Evolutionary conservation across 1,140 invertebrate genomes (phyloP), one percentile per base, ranked within the genome.

Genomic region (Drosophila hydei): DNA sequence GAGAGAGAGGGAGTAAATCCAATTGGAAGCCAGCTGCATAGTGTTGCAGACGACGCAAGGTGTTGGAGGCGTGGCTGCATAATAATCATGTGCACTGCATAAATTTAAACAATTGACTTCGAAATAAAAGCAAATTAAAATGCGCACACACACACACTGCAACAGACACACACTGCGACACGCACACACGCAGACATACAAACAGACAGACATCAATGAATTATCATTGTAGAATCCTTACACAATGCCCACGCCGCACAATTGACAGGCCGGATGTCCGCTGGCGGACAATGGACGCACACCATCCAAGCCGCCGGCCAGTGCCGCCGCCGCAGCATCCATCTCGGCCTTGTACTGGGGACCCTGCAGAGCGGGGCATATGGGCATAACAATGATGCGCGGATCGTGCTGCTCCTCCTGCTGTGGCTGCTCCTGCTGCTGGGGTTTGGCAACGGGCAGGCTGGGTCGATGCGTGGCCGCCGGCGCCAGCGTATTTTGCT

Each of bases 381-480:
- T 90, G 52, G 89, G 89, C 77, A 79, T 60, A 14, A 91, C 77
- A 78, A 91, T 91, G 52, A 80, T 68, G 63, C 89, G 85, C 21
- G 89, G 89, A 84, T 91, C 89, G 27, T 67, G n/a, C 25, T 48
- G 54, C 54, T 77, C 69, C 51, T 77, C 56, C 21, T 72, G 45
- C 40, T 33, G 14, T 6, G 14, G 8, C 4, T 33, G 3, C 47
- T 68, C 27, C 42, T 58, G 14, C 43, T 54, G 43, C 56, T 60
- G 9, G 2, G 56, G 45, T 45, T 77, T 60, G n/a, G 73, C 63
- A 61, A 84, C 80, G 0, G 78, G 93, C 73, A 93, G 83, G 79
- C 91, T 93, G 81, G 92, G 92, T 50, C 92, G 90, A 75, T 93
- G 92, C 38, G 90, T 61, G 40, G 84, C 90, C 65, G 80, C 75